phyloP scores from a whole-genome alignment of 1,140 invertebrate genomes.

The Limonius californicus region DNA sequence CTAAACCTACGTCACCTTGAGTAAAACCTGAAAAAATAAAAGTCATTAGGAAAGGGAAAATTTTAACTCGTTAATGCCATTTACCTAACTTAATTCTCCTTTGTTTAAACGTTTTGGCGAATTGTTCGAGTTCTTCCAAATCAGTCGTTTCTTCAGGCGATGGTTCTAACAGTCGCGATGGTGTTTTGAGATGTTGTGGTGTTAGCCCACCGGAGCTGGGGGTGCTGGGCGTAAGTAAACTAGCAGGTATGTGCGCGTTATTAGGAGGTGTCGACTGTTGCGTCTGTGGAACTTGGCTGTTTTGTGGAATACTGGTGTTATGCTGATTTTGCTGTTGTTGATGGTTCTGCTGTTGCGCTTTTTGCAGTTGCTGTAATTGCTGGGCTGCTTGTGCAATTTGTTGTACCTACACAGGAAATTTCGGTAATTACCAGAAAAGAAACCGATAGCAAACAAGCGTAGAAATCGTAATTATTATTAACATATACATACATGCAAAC shows the following conservation, averaged over 20 bases:
- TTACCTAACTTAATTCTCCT: slow-evolving; percentile 86
- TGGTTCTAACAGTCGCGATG: slow-evolving; percentile 63
- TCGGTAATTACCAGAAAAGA: too few relatives aligned
- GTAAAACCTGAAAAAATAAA: slow-evolving; percentile 84
- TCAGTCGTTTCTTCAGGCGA: slow-evolving; percentile 89
- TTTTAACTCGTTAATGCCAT: too few relatives aligned
- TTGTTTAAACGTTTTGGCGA: slow-evolving; percentile 96
- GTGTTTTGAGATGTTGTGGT: slow-evolving; percentile 52
- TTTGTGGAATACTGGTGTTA: slow-evolving; percentile 52
- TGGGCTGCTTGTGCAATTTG: slow-evolving; percentile 81
- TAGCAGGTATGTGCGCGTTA: slow-evolving; percentile 45
- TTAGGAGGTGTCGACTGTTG: slow-evolving; percentile 46
- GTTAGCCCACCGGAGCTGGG: slow-evolving; percentile 54
- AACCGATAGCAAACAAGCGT: too few relatives aligned
- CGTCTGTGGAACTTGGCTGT: slow-evolving; percentile 45
- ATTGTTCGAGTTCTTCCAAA: slow-evolving; percentile 92
- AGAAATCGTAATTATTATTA: background rate
- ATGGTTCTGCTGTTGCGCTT: slow-evolving; percentile 62
- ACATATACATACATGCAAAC: slow-evolving; percentile 32
- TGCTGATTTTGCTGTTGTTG: slow-evolving; percentile 51
- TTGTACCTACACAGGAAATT: slow-evolving; percentile 52
- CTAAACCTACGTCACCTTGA: slow-evolving; percentile 96
- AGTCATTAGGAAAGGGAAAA: too few relatives aligned
- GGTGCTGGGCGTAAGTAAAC: slow-evolving; percentile 54
- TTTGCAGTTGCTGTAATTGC: slow-evolving; percentile 75